Base-by-base conservation (phyloP, 1,140 invertebrate species). In the Drosophila lacertosa region DNA sequence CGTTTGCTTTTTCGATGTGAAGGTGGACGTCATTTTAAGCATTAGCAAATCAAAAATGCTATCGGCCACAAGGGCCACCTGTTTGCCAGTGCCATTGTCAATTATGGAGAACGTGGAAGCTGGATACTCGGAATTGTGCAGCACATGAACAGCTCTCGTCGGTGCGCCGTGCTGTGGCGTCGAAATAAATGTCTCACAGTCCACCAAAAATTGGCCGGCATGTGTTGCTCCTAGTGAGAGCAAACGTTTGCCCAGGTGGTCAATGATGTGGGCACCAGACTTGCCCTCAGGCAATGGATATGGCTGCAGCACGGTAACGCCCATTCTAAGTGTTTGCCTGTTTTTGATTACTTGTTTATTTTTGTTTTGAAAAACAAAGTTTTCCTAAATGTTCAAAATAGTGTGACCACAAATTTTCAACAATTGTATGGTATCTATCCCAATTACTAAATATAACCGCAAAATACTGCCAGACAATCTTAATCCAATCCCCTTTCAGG, bases 61-160 rank as follows among this genome's bases (percentile, higher is more conserved):
- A 91, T 99, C 98, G 0, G 97, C 96, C 22, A 97, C 95, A 0
- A 99, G 92, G 24, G 97, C 96, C 9, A 97, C 95, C 37, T 95
- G 95, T 90, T 97, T 96, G 16, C 89, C 89, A 33, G 94, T 95
- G 1, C 96, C 95, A 74, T 95, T 97, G 89, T 99, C 98, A 3
- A 99, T 92, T 10, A 99, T 94, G 4, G 97, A 95, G 92, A 99
- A 99, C 9, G 97, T 97, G 0, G 97, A 96, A 0, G 97, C 97
- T 1, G 98, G 98, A 81, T 98, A 97, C 91, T 99, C 98, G 0
- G 96, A 98, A 92, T 99, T 98, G 91, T 99, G 97, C 1, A 99
- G 92, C 10, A 99, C 95, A 91, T 99, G 96, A 0, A 99, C 95
- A 0, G 95, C 96, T 79, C 96, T 94, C 66, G 95, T 95, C 42